phyloP scores from a whole-genome alignment of 2,113 vertebrate genomes.

The Promerops cafer region DNA sequence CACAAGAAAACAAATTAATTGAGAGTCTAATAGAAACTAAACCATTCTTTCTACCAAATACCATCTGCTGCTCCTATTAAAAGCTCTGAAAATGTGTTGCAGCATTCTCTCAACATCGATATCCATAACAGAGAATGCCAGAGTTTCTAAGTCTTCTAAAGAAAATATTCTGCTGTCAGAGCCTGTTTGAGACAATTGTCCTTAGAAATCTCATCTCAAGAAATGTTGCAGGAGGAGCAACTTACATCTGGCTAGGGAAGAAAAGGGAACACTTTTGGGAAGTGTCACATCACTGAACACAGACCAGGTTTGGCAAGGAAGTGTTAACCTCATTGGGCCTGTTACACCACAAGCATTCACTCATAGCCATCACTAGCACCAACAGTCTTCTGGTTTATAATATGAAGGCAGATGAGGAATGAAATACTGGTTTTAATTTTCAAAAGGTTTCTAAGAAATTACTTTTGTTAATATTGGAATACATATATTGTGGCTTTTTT shows the following conservation, averaged over 20 bases:
- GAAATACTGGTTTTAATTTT: background rate
- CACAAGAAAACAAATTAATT: background rate
- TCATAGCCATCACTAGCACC: background rate
- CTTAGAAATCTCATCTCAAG: background rate
- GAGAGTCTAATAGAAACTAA: background rate
- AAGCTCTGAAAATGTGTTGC: background rate
- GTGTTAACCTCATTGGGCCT: background rate
- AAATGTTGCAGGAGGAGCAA: background rate
- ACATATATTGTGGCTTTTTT: background rate
- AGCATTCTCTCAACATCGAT: background rate
- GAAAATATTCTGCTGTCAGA: background rate
- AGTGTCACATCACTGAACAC: background rate
- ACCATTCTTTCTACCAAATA: background rate
- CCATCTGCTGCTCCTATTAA: background rate
- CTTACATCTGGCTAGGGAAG: background rate
- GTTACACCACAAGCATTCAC: background rate
- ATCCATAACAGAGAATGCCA: background rate
- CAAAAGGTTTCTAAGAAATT: background rate
- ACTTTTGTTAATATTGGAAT: background rate
- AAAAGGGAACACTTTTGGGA: background rate
- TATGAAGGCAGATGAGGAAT: background rate
- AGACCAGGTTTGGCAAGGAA: background rate
- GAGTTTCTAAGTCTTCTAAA: background rate
- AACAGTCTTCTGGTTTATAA: background rate
- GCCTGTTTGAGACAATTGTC: background rate